These are phyloP conservation scores for Andricus curvator DNA, from an alignment of 2,888 invertebrate genomes.

Conservation along the genomic window DNA sequence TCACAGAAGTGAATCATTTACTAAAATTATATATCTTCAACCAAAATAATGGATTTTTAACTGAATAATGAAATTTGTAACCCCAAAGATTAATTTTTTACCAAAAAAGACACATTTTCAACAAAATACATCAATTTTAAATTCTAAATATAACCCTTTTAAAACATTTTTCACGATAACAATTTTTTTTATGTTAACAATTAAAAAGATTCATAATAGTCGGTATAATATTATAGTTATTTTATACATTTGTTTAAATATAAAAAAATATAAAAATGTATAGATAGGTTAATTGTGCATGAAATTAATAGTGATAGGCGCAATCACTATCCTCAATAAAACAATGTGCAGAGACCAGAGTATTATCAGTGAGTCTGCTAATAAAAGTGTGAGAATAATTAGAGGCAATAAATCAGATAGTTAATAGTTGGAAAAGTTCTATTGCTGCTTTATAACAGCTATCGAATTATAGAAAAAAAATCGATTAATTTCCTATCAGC, in stretches of 20 bases:
- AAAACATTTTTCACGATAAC: not conserved
- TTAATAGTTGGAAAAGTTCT: constrained; percentile 3
- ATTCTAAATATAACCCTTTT: not conserved
- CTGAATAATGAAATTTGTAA: no score
- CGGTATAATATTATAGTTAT: no score
- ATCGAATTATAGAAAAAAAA: not conserved
- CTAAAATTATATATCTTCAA: no score
- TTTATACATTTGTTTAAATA: not conserved
- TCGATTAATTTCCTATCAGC: no score
- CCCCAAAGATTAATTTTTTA: no score
- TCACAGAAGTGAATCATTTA: no score
- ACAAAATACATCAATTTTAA: not conserved
- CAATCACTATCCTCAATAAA: not conserved
- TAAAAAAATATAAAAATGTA: not conserved
- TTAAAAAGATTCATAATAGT: no score
- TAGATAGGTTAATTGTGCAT: not conserved
- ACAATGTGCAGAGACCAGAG: not conserved
- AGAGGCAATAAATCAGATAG: constrained; percentile 8
- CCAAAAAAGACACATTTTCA: no score
- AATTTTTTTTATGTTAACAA: not conserved
- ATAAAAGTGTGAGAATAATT: constrained; percentile 24
- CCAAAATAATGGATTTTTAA: no score
- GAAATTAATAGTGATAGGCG: constrained; percentile 19
- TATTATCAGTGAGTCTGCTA: constrained; percentile 7
- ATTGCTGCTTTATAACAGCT: not conserved